Evolutionary conservation across 2,113 vertebrate genomes (phyloP), one percentile per base, ranked within the genome.

Genomic region (Plotosus lineatus): DNA sequence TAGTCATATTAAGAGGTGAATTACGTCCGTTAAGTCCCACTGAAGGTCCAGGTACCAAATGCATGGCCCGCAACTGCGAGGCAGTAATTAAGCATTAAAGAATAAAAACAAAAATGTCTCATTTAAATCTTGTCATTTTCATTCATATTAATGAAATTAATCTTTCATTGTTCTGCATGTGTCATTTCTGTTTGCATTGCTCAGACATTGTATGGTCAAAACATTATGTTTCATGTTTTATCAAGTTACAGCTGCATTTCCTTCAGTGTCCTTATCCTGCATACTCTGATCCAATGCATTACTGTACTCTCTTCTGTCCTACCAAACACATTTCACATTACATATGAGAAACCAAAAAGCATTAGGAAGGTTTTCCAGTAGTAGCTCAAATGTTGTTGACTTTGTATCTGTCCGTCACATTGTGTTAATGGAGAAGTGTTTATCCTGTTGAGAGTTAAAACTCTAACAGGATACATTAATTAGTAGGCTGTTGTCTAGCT

Each of bases 341-440:
- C 31, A 40, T 23, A 78, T 63, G 15, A 71, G 63, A 56, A 44
- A 38, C 53, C 3, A 15, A 19, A 46, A 72, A 33, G 28, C 21
- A 60, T 51, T 19, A 61, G 12, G 61, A 60, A 2, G 55, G 21
- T 21, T 51, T 7, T 40, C 60, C 14, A 63, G 65, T 68, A 53
- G 50, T 68, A 23, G 48, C 50, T 69, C 2, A 21, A 55, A 33
- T 42, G n/a, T 68, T 51, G 61, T 19, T n/a, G 21, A 46, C 12
- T 10, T n/a, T 82, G 48, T 21, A 81, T 26, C 6, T 68, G 55
- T 38, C 55, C 61, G 55, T 60, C 48, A 10, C 55, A 10, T 31
- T 63, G 26, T 76, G 42, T 84, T 81, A 75, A 81, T 68, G 72
- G 72, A 75, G 61, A 60, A 76, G 12, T 81, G 66, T 36, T 58